Evolutionary conservation across 2,888 invertebrate species (phyloP).

Genomic region (Pseudeuparius sepicola): DNA sequence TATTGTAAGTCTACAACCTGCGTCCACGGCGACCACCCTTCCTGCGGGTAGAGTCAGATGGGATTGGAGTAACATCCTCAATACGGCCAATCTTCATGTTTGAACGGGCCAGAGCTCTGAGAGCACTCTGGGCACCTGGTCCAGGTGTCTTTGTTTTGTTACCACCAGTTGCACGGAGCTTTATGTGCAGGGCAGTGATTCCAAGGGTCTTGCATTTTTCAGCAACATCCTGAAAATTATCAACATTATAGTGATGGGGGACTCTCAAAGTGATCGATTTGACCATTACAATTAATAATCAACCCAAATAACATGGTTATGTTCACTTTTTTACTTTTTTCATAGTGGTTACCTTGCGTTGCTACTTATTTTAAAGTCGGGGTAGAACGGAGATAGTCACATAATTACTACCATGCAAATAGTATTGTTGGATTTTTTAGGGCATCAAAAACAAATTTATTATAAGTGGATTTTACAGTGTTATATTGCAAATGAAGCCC

Average conservation of each 20-base stretch:
- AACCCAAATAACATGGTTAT: constrained; percentile 4
- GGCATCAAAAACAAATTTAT: too few relatives aligned
- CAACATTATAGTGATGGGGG: too few relatives aligned
- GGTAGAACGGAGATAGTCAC: too few relatives aligned
- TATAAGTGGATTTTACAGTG: too few relatives aligned
- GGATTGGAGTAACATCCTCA: constrained; percentile 99
- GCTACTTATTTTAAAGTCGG: too few relatives aligned
- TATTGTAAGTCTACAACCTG: constrained; percentile 71
- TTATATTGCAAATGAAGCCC: too few relatives aligned
- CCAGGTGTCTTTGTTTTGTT: constrained; percentile 98
- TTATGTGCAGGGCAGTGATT: constrained; percentile 96
- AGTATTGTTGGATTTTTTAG: too few relatives aligned
- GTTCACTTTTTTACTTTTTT: constrained; percentile 1
- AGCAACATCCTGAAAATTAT: constrained; percentile 85
- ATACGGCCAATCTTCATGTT: constrained; percentile 99
- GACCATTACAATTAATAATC: too few relatives aligned
- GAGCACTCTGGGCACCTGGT: constrained; percentile 96
- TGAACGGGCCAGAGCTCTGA: constrained; percentile 95
- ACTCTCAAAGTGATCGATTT: too few relatives aligned
- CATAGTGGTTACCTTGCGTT: too few relatives aligned
- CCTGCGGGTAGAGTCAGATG: constrained; percentile 97
- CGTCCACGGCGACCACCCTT: constrained; percentile 99
- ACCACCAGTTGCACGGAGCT: constrained; percentile 96
- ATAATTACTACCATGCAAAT: too few relatives aligned
- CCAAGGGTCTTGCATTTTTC: constrained; percentile 96